Percentiles rank a stretch among this genome's conserved stretches.
Evolutionary conservation across 1,140 invertebrate genomes (phyloP).

Genomic region (Zelostemma sp.): DNA sequence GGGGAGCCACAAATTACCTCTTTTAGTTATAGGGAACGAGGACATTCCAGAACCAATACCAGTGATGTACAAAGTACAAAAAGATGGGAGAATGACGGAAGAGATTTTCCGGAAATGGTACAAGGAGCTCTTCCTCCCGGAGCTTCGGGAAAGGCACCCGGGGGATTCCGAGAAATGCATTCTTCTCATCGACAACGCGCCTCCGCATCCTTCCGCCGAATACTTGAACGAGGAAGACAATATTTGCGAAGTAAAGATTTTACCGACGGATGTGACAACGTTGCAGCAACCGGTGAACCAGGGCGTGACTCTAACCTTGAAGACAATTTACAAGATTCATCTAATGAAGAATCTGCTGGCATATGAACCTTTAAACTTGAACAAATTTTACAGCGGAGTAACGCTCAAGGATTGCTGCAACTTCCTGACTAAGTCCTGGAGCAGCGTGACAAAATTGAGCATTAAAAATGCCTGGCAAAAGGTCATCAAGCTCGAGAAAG

Average conservation of each 20-base stretch:
- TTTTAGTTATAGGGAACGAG: constrained; percentile 31
- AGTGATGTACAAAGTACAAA: constrained; percentile 19
- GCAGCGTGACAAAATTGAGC: constrained; percentile 4
- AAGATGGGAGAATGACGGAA: constrained; percentile 22
- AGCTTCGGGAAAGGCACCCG: constrained; percentile 16
- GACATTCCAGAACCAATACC: constrained; percentile 12
- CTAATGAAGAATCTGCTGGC: constrained; percentile 10
- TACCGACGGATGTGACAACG: constrained; percentile 32
- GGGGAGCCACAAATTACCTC: constrained; percentile 37
- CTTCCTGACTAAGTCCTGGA: constrained; percentile 16
- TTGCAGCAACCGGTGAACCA: constrained; percentile 32
- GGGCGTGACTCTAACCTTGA: constrained; percentile 28
- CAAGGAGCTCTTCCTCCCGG: constrained; percentile 22
- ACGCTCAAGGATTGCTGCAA: constrained; percentile 11
- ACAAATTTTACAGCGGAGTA: constrained; percentile 16
- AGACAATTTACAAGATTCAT: constrained; percentile 24
- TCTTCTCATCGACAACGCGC: constrained; percentile 30
- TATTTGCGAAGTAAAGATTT: constrained; percentile 23
- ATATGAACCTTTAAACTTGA: constrained; percentile 12
- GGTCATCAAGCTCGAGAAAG: constrained; percentile 18
- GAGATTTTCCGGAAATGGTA: constrained; percentile 37
- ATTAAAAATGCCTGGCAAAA: constrained; percentile 26
- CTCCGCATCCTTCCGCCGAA: constrained; percentile 22
- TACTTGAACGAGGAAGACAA: constrained; percentile 31
- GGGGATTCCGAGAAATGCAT: constrained; percentile 22